Evolutionary conservation across 1,140 invertebrate genomes (phyloP), one percentile per base, ranked within the genome.

Genomic region (Drosophila virilis): DNA sequence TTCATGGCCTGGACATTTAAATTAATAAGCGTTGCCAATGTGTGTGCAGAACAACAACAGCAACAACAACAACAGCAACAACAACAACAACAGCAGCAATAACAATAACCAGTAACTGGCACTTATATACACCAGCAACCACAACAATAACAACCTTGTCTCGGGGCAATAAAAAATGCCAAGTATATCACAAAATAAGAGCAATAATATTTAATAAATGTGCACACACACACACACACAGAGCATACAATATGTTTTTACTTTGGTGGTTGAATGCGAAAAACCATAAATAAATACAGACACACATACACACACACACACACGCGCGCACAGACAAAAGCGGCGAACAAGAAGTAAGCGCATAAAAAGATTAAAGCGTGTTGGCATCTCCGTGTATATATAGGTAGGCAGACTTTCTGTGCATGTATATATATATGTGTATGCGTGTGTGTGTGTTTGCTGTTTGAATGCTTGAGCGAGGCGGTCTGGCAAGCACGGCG

Each of bases 161-260:
- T 51, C 54, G 57, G 75, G 69, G 77, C 80, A 73, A 83, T 83
- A 89, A 83, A 83, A 85, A 89, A 83, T 83, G 62, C 59, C 73
- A 84, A 89, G 79, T 75, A 89, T 67, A 82, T 70, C 64, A 78
- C 68, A 88, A 78, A 88, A 88, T 77, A 83, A 88, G 79, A 89
- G 77, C 84, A 88, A 88, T 88, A 88, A 89, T 89, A 88, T 88
- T 88, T 88, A 88, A 88, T 88, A 88, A 89, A 88, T 88, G 80
- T 79, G 66, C 65, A 65, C 77, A 67, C 45, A 70, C 52, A 72
- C 69, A 67, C 12, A 60, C 37, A 59, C 2, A 66, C 6, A 46
- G 1, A 38, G 38, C 50, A 46, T 51, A 70, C 61, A 65, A 78
- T 74, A 67, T 73, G 22, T 58, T 78, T 59, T 69, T 74, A 58